These are phyloP conservation scores for Julus scanicus DNA, from an alignment of 2,888 invertebrate genomes.

Conservation along the genomic window DNA sequence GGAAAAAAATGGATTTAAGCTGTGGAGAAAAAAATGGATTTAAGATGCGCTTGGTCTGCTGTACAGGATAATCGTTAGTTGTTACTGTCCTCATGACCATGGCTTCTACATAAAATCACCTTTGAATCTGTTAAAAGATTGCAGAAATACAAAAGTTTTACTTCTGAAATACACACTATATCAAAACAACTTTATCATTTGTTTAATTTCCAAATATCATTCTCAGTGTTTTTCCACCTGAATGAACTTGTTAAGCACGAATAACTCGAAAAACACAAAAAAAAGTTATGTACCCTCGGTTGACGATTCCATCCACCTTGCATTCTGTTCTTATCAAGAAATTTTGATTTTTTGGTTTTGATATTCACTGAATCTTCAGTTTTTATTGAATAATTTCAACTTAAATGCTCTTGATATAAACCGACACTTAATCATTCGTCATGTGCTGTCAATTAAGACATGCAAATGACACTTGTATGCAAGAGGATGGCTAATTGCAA, in stretches of 20 bases:
- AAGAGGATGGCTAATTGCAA: too few relatives aligned
- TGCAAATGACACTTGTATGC: not conserved
- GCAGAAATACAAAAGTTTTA: not conserved
- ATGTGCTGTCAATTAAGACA: not conserved
- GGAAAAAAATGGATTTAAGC: not conserved
- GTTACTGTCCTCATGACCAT: not conserved
- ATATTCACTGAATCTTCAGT: not conserved
- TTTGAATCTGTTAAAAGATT: not conserved
- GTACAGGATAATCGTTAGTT: not conserved
- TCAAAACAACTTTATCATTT: too few relatives aligned
- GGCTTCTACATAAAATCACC: not conserved
- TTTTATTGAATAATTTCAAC: not conserved
- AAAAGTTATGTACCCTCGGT: not conserved
- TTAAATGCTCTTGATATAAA: not conserved
- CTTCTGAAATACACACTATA: not conserved
- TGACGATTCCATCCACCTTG: not conserved
- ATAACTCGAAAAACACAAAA: too few relatives aligned
- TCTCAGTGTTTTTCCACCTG: not conserved
- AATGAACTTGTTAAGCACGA: too few relatives aligned
- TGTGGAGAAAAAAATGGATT: not conserved
- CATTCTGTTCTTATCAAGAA: not conserved
- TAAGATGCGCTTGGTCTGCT: conserved; percentile 5
- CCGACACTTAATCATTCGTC: not conserved
- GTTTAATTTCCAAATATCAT: not conserved
- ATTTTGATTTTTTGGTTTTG: not conserved